Conservation (phyloP, 2,113 vertebrate genomes). For the Grallaria varia region DNA sequence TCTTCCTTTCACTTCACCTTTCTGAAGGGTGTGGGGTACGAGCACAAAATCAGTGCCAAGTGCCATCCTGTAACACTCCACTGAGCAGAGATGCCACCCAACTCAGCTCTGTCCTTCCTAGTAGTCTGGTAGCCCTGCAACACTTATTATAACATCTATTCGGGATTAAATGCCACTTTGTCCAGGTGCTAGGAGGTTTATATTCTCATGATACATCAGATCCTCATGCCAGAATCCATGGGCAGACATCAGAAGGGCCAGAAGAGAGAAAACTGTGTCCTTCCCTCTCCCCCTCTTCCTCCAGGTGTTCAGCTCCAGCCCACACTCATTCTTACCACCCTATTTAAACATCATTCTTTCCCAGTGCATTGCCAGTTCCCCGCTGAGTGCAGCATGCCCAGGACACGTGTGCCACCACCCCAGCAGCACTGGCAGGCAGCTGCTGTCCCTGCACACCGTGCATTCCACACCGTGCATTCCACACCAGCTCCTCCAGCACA, state of each 20-base stretch:
- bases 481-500: neutral
- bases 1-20: neutral
- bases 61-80: neutral
- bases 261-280: accelerated
- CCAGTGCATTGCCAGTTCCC: neutral
- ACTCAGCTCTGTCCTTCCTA: neutral
- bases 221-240: neutral
- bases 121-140: neutral
- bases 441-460: neutral
- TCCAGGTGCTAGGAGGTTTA: neutral
- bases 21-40: neutral
- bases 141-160: accelerated
- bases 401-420: neutral
- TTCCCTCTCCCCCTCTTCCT: neutral
- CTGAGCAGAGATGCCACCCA: neutral
- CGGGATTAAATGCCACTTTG: neutral
- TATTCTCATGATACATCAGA: neutral
- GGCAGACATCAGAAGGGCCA: neutral
- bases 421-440: neutral
- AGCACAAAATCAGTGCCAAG: neutral
- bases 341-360: neutral
- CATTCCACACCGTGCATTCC: neutral
- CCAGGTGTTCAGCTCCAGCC: accelerated
- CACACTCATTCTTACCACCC: neutral
- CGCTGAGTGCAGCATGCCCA: neutral